phyloP scores from a whole-genome alignment of 2,888 invertebrate genomes.

The Ornithoptera priamus region DNA sequence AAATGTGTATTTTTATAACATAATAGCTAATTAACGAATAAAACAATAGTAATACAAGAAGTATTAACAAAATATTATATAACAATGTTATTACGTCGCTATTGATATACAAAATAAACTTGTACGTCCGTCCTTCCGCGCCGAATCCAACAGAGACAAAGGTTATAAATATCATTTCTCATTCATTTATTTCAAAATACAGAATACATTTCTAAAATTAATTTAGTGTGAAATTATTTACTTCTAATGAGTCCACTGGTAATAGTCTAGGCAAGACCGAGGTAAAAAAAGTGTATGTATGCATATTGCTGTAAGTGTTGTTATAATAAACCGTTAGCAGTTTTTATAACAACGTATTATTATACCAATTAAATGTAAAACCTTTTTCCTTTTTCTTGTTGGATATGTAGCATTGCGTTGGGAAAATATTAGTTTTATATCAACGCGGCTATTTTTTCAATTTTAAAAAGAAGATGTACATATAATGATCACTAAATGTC shows the following conservation, averaged over 20 bases:
- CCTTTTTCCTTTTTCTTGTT: no score
- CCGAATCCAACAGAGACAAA: background rate
- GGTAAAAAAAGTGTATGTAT: background rate
- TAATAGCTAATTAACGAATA: constrained; percentile 21
- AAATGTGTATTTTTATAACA: constrained; percentile 5
- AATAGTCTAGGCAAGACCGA: background rate
- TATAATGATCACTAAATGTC: no score
- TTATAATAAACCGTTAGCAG: no score
- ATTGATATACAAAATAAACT: constrained; percentile 18
- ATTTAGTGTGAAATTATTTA: background rate
- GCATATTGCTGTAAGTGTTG: no score
- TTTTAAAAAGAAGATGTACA: no score
- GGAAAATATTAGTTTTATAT: no score
- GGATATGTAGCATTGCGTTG: no score
- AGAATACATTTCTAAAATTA: background rate
- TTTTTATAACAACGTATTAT: no score
- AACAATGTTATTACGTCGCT: constrained; percentile 34
- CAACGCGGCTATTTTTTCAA: no score
- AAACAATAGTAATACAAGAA: constrained; percentile 34
- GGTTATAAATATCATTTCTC: background rate
- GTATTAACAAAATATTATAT: constrained; percentile 38
- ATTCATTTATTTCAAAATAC: background rate
- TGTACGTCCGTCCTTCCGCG: background rate
- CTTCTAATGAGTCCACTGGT: background rate
- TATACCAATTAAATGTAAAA: no score